Evolutionary conservation across 2,888 invertebrate genomes (phyloP).

Genomic region (Gasteruption jaculator): DNA sequence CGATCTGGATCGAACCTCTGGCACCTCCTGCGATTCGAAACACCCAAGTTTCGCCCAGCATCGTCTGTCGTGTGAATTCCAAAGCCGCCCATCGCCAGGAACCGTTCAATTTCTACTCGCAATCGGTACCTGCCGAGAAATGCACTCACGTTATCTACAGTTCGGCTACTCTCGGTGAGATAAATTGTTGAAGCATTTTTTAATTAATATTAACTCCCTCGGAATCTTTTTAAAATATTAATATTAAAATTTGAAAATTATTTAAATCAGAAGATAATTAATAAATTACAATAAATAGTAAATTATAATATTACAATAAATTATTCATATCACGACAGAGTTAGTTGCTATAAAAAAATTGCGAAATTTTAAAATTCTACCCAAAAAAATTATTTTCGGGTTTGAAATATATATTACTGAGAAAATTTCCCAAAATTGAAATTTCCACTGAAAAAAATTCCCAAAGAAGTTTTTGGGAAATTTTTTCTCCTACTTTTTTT

Average conservation of each 20-base stretch:
- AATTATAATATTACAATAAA: neutral
- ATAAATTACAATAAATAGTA: neutral
- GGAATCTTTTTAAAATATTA: neutral
- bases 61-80: constrained; percentile 70
- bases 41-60: constrained; percentile 30
- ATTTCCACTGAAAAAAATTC: too few species aligned
- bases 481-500: too few species aligned
- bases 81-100: constrained; percentile 65
- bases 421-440: too few species aligned
- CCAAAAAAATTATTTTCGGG: too few species aligned
- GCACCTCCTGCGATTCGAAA: constrained; percentile 39
- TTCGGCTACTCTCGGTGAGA: constrained; percentile 59
- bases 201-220: neutral
- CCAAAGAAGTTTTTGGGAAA: too few species aligned
- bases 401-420: too few species aligned
- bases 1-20: constrained; percentile 46
- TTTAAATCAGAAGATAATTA: neutral
- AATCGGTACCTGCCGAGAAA: constrained; percentile 61
- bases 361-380: too few species aligned
- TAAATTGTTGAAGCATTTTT: constrained; percentile 1
- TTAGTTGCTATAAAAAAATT: too few species aligned
- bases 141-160: constrained; percentile 75
- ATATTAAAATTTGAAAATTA: neutral
- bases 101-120: constrained; percentile 63
- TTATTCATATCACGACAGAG: neutral